Evolutionary conservation across 2,797 vertebrate genomes (phyloP).

Genomic region (Nannoperca obscura): DNA sequence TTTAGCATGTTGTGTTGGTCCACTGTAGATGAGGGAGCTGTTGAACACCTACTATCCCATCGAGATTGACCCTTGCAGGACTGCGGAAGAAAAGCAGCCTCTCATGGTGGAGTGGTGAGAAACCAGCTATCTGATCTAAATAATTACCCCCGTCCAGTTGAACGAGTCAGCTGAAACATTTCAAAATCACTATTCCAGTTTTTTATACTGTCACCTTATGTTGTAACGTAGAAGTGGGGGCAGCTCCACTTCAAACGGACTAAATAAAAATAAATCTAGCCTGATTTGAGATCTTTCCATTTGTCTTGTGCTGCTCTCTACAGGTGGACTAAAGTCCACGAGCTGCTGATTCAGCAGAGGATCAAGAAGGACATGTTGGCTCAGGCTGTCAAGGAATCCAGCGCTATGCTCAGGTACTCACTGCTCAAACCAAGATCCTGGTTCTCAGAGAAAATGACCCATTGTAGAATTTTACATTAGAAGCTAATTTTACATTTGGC

Average conservation of each 20-base stretch:
- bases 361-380: conserved; percentile 88
- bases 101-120: conserved; percentile 94
- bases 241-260: not conserved
- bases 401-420: conserved; percentile 88
- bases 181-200: not conserved
- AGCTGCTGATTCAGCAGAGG: conserved; percentile 89
- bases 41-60: conserved; percentile 92
- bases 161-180: not conserved
- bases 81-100: conserved; percentile 88
- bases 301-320: conserved; percentile 27
- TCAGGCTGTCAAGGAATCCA: conserved; percentile 88
- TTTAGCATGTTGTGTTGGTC: conserved; percentile 1
- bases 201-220: too few relatives aligned
- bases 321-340: conserved; percentile 93
- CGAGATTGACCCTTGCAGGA: conserved; percentile 88
- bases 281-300: not conserved
- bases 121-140: not conserved
- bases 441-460: not conserved
- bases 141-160: not conserved
- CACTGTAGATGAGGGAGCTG: conserved; percentile 85
- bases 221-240: not conserved
- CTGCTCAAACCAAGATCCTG: not conserved
- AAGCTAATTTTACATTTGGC: too few relatives aligned
- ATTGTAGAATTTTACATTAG: too few relatives aligned
- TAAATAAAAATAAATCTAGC: not conserved